phyloP scores from a whole-genome alignment of 2,888 invertebrate species.

The Eurytoma californica region DNA sequence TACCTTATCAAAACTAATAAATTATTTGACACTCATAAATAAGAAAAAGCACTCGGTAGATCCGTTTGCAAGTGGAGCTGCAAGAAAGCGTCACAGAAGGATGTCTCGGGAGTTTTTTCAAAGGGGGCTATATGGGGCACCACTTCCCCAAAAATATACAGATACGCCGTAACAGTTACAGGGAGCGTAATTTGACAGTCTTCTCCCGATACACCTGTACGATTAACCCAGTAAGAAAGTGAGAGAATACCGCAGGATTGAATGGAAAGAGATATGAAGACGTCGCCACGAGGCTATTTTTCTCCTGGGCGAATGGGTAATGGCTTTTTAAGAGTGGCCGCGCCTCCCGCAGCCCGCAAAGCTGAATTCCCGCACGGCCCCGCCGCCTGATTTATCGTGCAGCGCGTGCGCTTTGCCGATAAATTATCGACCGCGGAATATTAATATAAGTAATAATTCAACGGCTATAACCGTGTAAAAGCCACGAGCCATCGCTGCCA shows the following conservation, averaged over 20 bases:
- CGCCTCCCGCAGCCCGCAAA: conserved; percentile 29
- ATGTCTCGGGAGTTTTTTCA: too few species aligned
- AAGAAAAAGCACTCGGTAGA: too few species aligned
- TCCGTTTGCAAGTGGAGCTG: too few species aligned
- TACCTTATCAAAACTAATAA: too few species aligned
- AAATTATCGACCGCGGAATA: conserved; percentile 44
- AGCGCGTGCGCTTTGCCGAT: conserved; percentile 17
- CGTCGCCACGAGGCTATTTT: conserved; percentile 45
- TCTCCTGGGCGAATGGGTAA: conserved; percentile 46
- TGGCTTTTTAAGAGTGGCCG: conserved; percentile 52
- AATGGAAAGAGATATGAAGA: conserved; percentile 45
- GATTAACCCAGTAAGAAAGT: conserved; percentile 61
- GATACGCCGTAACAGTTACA: too few species aligned
- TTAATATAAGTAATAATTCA: conserved; percentile 44
- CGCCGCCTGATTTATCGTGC: conserved; percentile 42
- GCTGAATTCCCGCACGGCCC: conserved; percentile 16
- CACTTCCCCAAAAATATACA: too few species aligned
- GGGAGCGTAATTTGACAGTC: conserved; percentile 68
- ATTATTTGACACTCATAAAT: too few species aligned
- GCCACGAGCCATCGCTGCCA: background rate
- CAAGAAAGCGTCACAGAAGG: too few species aligned
- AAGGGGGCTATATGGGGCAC: too few species aligned
- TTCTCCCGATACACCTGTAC: conserved; percentile 60
- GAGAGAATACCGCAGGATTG: background rate
- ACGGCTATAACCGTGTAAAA: conserved; percentile 9